Percentiles rank a stretch among this genome's conserved stretches.
Evolutionary conservation across 2,888 invertebrate species (phyloP).

Genomic region (Plagodis dolabraria): DNA sequence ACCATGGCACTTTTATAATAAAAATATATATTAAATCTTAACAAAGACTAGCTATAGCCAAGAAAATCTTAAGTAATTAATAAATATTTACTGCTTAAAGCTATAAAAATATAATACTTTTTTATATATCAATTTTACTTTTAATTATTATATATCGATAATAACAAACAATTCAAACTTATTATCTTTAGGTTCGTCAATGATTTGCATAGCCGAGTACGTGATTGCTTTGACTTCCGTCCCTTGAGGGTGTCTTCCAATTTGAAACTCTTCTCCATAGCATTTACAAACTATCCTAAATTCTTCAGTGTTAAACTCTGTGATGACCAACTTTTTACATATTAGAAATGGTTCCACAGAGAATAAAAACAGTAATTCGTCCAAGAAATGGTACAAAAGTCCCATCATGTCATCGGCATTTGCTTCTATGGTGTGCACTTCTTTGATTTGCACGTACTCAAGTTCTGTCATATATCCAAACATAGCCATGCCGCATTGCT

Average conservation of each 20-base stretch:
- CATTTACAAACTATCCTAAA: constrained; percentile 92
- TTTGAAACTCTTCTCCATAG: constrained; percentile 97
- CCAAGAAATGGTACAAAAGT: constrained; percentile 95
- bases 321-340: constrained; percentile 93
- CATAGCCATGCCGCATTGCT: constrained; percentile 98
- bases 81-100: background rate
- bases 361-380: constrained; percentile 97
- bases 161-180: constrained; percentile 97
- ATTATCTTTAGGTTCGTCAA: constrained; percentile 88
- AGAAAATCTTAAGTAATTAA: too few species aligned
- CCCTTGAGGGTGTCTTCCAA: constrained; percentile 98
- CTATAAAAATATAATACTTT: constrained; percentile 1
- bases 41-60: too few species aligned
- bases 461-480: constrained; percentile 99
- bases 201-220: constrained; percentile 98
- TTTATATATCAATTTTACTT: constrained; percentile 19
- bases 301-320: constrained; percentile 92
- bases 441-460: constrained; percentile 91
- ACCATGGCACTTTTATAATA: too few species aligned
- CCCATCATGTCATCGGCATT: constrained; percentile 95
- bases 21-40: too few species aligned
- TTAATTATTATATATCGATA: constrained; percentile 95
- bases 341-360: constrained; percentile 96
- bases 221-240: constrained; percentile 99
- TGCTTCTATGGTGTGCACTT: constrained; percentile 93